Conservation (phyloP, 1,140 invertebrate species). For the Habropoda laboriosa region DNA sequence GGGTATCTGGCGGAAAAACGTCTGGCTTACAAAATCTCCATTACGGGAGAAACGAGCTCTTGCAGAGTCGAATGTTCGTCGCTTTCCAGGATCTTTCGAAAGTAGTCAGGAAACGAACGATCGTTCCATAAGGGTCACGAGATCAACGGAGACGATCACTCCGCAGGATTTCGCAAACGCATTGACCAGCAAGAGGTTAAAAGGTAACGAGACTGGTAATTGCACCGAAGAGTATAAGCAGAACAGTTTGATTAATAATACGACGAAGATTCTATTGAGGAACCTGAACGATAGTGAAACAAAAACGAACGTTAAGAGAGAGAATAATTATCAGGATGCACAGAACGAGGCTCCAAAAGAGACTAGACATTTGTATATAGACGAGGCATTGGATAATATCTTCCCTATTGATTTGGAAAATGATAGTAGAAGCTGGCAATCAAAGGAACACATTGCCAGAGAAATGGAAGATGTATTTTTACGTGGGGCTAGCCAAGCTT, state of each 20-base stretch:
- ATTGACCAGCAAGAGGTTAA: slow-evolving; percentile 30
- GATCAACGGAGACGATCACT: slow-evolving; percentile 57
- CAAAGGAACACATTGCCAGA: slow-evolving; percentile 84
- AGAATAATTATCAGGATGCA: slow-evolving; percentile 24
- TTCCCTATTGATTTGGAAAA: slow-evolving; percentile 49
- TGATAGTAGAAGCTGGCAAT: slow-evolving; percentile 71
- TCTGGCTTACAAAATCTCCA: slow-evolving; percentile 71
- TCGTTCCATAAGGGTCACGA: slow-evolving; percentile 7
- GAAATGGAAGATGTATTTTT: slow-evolving; percentile 93
- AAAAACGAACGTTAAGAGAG: slow-evolving; percentile 45
- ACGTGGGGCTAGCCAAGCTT: slow-evolving; percentile 88
- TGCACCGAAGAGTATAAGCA: not conserved
- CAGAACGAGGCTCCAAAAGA: slow-evolving; percentile 51
- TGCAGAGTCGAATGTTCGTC: not conserved
- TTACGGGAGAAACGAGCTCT: slow-evolving; percentile 56
- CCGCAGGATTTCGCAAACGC: slow-evolving; percentile 60
- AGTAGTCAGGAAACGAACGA: not conserved
- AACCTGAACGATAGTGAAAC: not conserved
- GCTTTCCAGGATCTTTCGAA: slow-evolving; percentile 28
- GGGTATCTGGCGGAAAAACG: slow-evolving; percentile 74
- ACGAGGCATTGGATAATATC: slow-evolving; percentile 42
- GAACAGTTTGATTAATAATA: not conserved
- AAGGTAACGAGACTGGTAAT: slow-evolving; percentile 26
- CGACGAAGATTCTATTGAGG: not conserved
- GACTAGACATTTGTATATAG: slow-evolving; percentile 49